Conservation (phyloP, 2,888 invertebrate genomes). For the Drepana falcataria region DNA sequence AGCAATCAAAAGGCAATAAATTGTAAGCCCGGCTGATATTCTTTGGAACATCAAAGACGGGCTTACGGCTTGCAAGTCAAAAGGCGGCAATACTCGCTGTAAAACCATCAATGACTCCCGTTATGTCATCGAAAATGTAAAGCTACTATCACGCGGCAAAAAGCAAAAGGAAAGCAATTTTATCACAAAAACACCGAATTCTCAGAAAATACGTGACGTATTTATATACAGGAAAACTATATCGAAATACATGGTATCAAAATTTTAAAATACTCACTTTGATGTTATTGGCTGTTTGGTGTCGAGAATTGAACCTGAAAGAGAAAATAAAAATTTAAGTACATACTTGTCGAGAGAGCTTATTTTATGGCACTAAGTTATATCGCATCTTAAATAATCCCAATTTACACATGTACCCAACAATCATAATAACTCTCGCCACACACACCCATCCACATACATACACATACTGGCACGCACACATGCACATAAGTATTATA, state of each 20-base stretch:
- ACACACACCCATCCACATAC: too few relatives aligned
- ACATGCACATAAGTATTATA: too few relatives aligned
- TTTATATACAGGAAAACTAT: slow-evolving; percentile 20
- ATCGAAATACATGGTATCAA: slow-evolving; percentile 4
- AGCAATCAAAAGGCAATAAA: neutral
- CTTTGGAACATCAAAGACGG: neutral
- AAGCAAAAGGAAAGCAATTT: slow-evolving; percentile 15
- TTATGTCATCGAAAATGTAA: slow-evolving; percentile 24
- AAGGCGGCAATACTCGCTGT: neutral
- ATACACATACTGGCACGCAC: too few relatives aligned
- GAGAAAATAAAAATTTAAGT: neutral
- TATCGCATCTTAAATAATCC: too few relatives aligned
- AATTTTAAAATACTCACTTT: neutral
- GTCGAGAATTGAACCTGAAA: neutral
- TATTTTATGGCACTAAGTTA: slow-evolving; percentile 1
- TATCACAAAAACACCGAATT: slow-evolving; percentile 8
- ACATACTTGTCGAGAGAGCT: neutral
- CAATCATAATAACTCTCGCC: too few relatives aligned
- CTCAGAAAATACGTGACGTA: slow-evolving; percentile 17
- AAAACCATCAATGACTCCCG: slow-evolving; percentile 17
- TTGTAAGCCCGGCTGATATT: neutral
- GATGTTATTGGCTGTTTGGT: neutral
- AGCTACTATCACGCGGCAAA: slow-evolving; percentile 10
- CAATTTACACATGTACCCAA: too few relatives aligned
- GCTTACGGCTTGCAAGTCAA: neutral